Evolutionary conservation across 1,140 invertebrate species (phyloP).

Genomic region (Brachionus rotundiformis): DNA sequence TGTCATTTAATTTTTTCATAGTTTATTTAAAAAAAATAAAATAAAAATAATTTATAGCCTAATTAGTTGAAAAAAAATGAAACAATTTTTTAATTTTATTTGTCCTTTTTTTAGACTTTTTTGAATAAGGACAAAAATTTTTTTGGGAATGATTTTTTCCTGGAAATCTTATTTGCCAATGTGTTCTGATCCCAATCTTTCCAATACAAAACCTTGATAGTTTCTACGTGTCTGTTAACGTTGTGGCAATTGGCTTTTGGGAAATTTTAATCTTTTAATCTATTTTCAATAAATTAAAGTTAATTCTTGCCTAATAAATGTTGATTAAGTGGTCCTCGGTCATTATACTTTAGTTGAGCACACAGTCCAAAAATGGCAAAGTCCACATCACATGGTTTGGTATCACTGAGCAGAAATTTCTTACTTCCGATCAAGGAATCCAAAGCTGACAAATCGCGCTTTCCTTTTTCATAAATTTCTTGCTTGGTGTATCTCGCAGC

Average conservation of each 20-base stretch:
- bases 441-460: constrained; percentile 29
- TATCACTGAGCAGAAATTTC: constrained; percentile 39
- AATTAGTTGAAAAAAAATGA: no score
- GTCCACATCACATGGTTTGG: constrained; percentile 46
- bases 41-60: no score
- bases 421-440: constrained; percentile 36
- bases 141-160: background rate
- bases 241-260: constrained; percentile 17
- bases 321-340: constrained; percentile 33
- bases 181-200: constrained; percentile 46
- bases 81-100: no score
- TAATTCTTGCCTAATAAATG: constrained; percentile 13
- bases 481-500: background rate
- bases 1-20: no score
- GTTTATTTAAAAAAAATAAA: no score
- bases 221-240: constrained; percentile 26
- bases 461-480: constrained; percentile 18
- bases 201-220: constrained; percentile 43
- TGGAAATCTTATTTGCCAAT: background rate
- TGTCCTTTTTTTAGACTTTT: no score
- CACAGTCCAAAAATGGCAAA: constrained; percentile 43
- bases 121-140: constrained; percentile 7
- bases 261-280: no score
- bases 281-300: no score
- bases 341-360: constrained; percentile 34